These are phyloP conservation scores for Trichogramma dendrolimi DNA, from an alignment of 2,888 invertebrate genomes.

Conservation along the genomic window DNA sequence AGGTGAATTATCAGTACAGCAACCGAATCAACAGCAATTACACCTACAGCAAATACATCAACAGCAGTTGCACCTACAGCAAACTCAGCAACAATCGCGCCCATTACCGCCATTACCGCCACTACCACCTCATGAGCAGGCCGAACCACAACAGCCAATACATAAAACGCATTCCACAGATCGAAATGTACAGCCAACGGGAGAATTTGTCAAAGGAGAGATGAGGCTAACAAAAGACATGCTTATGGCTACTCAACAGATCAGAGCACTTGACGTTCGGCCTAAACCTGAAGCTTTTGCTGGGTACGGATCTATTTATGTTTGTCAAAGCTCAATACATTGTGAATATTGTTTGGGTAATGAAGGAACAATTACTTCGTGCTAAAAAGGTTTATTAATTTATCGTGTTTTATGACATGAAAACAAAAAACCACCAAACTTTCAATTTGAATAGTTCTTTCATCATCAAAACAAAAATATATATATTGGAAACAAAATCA, in stretches of 20 bases:
- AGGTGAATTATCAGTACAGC: conserved; percentile 24
- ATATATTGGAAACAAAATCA: background rate
- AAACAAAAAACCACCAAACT: too few relatives aligned
- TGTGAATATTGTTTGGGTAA: too few relatives aligned
- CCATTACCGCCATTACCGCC: background rate
- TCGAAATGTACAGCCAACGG: background rate
- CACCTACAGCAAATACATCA: conserved; percentile 18
- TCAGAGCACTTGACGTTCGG: conserved; percentile 59
- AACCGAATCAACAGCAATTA: conserved; percentile 16
- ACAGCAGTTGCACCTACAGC: conserved; percentile 40
- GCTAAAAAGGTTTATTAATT: too few relatives aligned
- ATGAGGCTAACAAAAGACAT: conserved; percentile 73
- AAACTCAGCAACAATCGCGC: conserved; percentile 4
- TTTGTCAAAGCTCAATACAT: too few relatives aligned
- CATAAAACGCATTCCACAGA: conserved; percentile 41
- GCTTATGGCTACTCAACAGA: conserved; percentile 74
- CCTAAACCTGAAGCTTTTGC: conserved; percentile 66
- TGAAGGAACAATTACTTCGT: background rate
- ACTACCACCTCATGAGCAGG: background rate
- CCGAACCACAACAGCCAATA: background rate
- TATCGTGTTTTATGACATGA: too few relatives aligned
- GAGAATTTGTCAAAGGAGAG: conserved; percentile 40
- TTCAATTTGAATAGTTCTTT: too few relatives aligned
- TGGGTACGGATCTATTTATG: conserved; percentile 56
- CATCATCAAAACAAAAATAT: too few relatives aligned